Base-by-base conservation (phyloP, 2,113 vertebrate species). In the Xenotilapia caudafasciata region DNA sequence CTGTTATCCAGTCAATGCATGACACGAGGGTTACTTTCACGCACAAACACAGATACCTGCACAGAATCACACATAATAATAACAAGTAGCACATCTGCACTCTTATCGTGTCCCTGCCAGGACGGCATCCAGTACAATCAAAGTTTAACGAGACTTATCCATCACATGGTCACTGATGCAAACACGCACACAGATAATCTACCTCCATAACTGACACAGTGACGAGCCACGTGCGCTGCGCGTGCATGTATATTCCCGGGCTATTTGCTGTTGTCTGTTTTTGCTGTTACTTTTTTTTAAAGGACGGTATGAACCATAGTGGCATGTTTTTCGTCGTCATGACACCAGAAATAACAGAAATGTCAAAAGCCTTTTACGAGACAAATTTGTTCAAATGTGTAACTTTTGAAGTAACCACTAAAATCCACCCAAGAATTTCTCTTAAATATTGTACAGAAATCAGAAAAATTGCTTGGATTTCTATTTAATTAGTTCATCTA, bases 81-180 rank as follows among this genome's bases (percentile, higher is more conserved):
- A 80, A 82, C 79, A 60, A 88, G 86, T 79, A 49, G 56, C 86
- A 92, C 79, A 90, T 93, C 89, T 88, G 84, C 56, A 92, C 85
- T 88, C 92, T 82, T 87, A 92, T 91, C 87, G 51, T 89, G 89
- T 87, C 75, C 62, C 84, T 12, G 40, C 77, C 54, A 89, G 77
- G 80, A 86, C 82, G 47, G 45, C 73, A 45, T 62, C 86, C 89
- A 91, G 89, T 95, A 86, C 89, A 91, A 89, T 95, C 90, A 91
- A 93, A 94, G 88, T 92, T 92, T 91, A 93, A 93, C 55, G 12
- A 92, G 90, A 92, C 84, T 87, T 89, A 90, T 90, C 86, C 90
- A 84, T 93, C 84, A 92, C 79, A 68, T 77, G 80, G 40, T 14
- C 42, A 53, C 80, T 47, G 23, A 84, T 80, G 58, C 47, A 75